Evolutionary conservation across 2,888 invertebrate genomes (phyloP).

Genomic region (Oxytorus armatus): DNA sequence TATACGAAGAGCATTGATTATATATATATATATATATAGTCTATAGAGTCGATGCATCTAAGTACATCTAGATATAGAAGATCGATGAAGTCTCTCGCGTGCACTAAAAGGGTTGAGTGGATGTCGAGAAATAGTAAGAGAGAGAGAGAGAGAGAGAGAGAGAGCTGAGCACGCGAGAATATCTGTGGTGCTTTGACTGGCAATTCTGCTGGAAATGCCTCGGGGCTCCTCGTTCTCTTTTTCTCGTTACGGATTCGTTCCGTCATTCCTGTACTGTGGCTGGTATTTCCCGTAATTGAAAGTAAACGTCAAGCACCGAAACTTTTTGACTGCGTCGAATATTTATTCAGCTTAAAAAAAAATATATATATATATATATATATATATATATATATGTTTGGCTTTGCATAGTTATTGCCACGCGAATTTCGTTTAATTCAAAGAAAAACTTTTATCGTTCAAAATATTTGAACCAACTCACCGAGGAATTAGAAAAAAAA

Average conservation of each 20-base stretch:
- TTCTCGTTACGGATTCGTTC: constrained; percentile 48
- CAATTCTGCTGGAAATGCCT: constrained; percentile 54
- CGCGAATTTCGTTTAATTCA: neutral
- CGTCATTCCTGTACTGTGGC: constrained; percentile 61
- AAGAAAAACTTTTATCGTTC: too few relatives aligned
- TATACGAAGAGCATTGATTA: neutral
- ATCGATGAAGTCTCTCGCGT: constrained; percentile 57
- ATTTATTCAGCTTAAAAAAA: constrained; percentile 1
- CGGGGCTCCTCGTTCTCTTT: constrained; percentile 51
- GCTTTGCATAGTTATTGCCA: neutral
- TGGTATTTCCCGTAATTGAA: constrained; percentile 79
- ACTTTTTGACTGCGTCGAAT: constrained; percentile 21
- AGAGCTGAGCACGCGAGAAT: constrained; percentile 64
- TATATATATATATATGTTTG: neutral
- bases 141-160: constrained; percentile 19
- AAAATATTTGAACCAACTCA: too few relatives aligned
- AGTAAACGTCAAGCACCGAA: constrained; percentile 72
- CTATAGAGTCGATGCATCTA: constrained; percentile 27
- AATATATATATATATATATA: neutral
- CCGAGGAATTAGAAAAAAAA: too few relatives aligned
- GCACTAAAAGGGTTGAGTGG: constrained; percentile 37
- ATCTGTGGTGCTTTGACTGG: constrained; percentile 61
- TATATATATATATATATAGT: constrained; percentile 7
- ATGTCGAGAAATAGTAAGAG: constrained; percentile 28
- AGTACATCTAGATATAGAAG: constrained; percentile 31